Evolutionary conservation across 2,113 vertebrate genomes (phyloP), one percentile per base, ranked within the genome.

Genomic region (Nesoenas mayeri): DNA sequence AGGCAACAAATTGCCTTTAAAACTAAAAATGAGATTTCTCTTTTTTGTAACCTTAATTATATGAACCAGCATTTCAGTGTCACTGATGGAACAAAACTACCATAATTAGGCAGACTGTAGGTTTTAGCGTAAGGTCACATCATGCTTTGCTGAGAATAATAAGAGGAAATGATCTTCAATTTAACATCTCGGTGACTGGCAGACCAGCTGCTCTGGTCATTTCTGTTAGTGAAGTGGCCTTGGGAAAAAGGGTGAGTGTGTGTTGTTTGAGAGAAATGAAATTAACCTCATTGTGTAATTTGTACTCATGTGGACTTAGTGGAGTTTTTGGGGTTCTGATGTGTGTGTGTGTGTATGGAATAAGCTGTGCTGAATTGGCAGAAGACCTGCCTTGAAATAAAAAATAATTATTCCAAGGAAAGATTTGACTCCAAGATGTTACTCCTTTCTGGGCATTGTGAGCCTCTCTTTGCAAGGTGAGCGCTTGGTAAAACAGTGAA

Each of bases 131-230:
- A 92, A 95, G 91, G 95, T 97, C 93, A 95, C 89, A 95, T 95
- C 74, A 40, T 95, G 91, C 88, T 85, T 96, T 92, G 83, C 91
- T 91, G 93, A 88, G 89, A 96, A 96, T 96, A 97, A 94, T 96
- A 94, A 95, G 89, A 95, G 95, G 95, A 96, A 97, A 96, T 97
- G 88, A 94, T 97, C 92, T 95, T 96, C 92, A 90, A 92, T 97
- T 97, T 95, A 97, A 96, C 93, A 91, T 96, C 91, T 89, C 8
- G 1, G 85, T 91, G 91, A 85, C 90, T 93, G 95, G 78, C 88
- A 92, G 72, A 75, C 58, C 96, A 96, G 93, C 93, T 96, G 93
- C 89, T 95, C 91, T 91, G 89, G 91, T 89, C 89, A 95, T 96
- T 96, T 89, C 66, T 95, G 50, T 91, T 91, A 80, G 60, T 67